Evolutionary conservation across 2,888 invertebrate genomes (phyloP).

Genomic region (Acleris emargana): DNA sequence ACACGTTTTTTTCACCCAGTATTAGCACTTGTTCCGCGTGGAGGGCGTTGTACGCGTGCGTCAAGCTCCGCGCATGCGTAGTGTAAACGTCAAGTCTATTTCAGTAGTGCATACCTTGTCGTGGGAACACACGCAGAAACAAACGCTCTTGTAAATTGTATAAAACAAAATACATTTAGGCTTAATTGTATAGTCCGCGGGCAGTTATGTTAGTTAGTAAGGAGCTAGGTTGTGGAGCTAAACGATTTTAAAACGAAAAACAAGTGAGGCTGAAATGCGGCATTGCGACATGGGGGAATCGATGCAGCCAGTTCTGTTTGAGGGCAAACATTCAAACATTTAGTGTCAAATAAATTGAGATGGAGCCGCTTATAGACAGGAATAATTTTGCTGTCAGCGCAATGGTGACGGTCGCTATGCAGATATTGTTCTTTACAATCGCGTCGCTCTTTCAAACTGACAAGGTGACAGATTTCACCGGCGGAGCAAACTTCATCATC

Average conservation of each 20-base stretch:
- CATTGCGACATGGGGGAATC: conserved; percentile 67
- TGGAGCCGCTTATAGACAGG: conserved; percentile 90
- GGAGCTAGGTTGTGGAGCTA: conserved; percentile 36
- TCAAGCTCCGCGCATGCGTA: conserved; percentile 58
- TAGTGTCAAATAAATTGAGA: conserved; percentile 67
- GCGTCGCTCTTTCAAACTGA: conserved; percentile 94
- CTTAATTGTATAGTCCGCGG: conserved; percentile 27
- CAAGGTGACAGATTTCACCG: conserved; percentile 96
- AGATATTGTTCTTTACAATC: conserved; percentile 93
- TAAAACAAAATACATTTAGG: conserved; percentile 36
- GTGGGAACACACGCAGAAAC: conserved; percentile 47
- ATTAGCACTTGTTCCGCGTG: conserved; percentile 13
- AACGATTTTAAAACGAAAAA: conserved; percentile 38
- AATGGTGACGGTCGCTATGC: conserved; percentile 92
- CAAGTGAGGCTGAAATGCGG: conserved; percentile 57
- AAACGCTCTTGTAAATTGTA: conserved; percentile 43
- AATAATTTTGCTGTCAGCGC: conserved; percentile 94
- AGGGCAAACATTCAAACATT: conserved; percentile 60
- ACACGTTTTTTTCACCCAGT: neutral
- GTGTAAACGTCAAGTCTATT: conserved; percentile 73
- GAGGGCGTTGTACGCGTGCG: conserved; percentile 60
- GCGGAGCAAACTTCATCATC: conserved; percentile 96
- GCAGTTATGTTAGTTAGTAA: conserved; percentile 30
- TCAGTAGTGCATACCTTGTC: conserved; percentile 64
- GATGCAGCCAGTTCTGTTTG: conserved; percentile 54